These are phyloP conservation scores for Cardinalis cardinalis DNA, from an alignment of 2,113 vertebrate genomes.

Conservation along the genomic window DNA sequence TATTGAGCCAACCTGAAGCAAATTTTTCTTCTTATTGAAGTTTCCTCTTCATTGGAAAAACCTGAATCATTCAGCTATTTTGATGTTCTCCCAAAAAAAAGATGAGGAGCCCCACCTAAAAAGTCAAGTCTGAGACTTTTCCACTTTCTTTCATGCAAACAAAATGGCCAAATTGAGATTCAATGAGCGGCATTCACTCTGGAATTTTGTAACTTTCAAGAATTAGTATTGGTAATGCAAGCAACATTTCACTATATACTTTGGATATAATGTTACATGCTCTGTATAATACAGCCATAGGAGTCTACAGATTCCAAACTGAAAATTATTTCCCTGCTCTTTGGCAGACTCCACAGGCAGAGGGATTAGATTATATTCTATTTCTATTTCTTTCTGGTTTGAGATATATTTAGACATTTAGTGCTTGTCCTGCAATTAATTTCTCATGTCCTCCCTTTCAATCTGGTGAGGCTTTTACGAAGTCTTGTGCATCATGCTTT, in stretches of 20 bases:
- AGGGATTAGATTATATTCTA: neutral
- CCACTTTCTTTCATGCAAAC: neutral
- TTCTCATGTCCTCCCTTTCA: conserved; percentile 8
- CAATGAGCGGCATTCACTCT: neutral
- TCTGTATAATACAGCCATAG: neutral
- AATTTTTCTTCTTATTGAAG: neutral
- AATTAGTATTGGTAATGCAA: neutral
- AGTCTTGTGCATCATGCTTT: neutral
- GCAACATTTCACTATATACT: neutral
- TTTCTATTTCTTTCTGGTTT: conserved; percentile 16
- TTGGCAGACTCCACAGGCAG: neutral
- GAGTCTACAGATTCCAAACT: neutral
- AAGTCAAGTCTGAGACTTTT: neutral
- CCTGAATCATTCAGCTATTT: neutral
- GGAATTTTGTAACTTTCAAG: neutral
- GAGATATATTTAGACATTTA: conserved; percentile 20
- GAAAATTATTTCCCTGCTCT: neutral
- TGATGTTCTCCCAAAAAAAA: neutral
- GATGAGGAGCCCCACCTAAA: neutral
- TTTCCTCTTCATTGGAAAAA: neutral
- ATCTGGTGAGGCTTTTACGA: neutral
- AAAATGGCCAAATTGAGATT: neutral
- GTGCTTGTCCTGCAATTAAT: conserved; percentile 5
- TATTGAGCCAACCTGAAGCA: neutral
- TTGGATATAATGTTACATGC: neutral